Base-by-base conservation (phyloP, 2,113 vertebrate genomes). In the Phocoena phocoena region DNA sequence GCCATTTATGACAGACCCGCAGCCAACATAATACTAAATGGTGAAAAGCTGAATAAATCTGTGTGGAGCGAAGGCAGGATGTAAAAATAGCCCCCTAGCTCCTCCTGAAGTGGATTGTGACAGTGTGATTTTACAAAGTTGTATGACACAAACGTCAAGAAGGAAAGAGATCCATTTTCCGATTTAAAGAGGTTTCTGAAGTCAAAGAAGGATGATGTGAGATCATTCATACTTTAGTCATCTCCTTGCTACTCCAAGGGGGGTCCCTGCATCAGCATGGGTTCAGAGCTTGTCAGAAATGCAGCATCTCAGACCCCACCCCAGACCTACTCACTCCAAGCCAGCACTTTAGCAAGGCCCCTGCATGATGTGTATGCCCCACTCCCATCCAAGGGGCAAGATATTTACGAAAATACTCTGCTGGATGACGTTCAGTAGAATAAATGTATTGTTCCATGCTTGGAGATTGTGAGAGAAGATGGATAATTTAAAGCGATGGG, bases 11-110 rank as follows among this genome's bases (percentile, higher is more conserved):
- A n/a, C 50, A 55, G 11, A n/a, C 47, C 50, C 33, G 0, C 18
- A 21, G 50, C 47, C 31, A 0, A 4, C 47, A 13, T 12, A 0
- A 23, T n/a, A n/a, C 50, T 8, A 14, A 55, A 55, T 3, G 31
- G 50, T 4, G 5, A 79, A n/a, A 53, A 1, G 20, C 11, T 6
- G 55, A 53, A 14, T 50, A 50, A 6, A 9, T 55, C 50, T 76
- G 50, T 36, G 68, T 18, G 14, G 47, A 55, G 28, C 20, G 28
- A 83, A 58, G 33, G 65, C 23, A 63, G 81, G 41, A n/a, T 4
- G 31, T 31, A 28, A 77, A 38, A 47, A 77, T 17, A 60, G 63
- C 60, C 77, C 26, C 11, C 44, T 26, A 20, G 55, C 13, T 62
- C 20, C 60, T 77, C 68, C 41, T 12, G 6, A 15, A 28, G 63